These are phyloP conservation scores for Anastatus disparis DNA, from an alignment of 1,140 invertebrate species.

Conservation along the genomic window DNA sequence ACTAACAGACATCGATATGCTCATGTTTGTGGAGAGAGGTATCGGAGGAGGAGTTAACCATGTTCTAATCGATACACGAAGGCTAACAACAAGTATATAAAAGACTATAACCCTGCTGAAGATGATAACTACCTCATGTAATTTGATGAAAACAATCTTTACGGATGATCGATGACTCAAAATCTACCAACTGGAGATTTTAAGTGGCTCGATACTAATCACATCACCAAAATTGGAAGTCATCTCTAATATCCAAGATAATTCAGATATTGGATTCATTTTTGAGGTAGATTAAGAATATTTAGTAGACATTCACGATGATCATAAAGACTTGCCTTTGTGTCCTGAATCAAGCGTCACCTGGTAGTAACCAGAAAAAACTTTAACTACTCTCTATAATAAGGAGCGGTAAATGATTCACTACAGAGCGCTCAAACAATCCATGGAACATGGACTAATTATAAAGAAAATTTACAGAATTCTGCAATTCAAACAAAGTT, in stretches of 20 bases:
- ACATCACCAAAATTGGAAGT: slow-evolving; percentile 56
- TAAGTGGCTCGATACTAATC: slow-evolving; percentile 40
- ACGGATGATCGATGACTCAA: slow-evolving; percentile 66
- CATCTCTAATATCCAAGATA: slow-evolving; percentile 53
- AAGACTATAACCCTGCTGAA: slow-evolving; percentile 56
- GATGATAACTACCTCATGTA: slow-evolving; percentile 59
- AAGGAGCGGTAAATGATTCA: slow-evolving; percentile 63
- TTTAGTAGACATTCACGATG: too few species aligned
- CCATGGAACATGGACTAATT: slow-evolving; percentile 52
- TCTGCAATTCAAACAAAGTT: slow-evolving; percentile 57
- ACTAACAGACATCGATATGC: slow-evolving; percentile 55
- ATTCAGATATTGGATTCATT: slow-evolving; percentile 8
- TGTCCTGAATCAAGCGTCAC: too few species aligned
- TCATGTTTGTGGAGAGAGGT: slow-evolving; percentile 49
- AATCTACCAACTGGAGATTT: background rate
- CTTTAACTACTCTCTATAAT: slow-evolving; percentile 44
- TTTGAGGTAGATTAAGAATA: too few species aligned
- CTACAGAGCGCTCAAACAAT: slow-evolving; percentile 57
- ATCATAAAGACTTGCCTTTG: too few species aligned
- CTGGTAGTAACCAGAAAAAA: too few species aligned
- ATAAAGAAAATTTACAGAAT: slow-evolving; percentile 60
- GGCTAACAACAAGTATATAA: slow-evolving; percentile 52
- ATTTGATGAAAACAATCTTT: slow-evolving; percentile 69
- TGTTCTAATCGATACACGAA: slow-evolving; percentile 10
- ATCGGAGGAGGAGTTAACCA: slow-evolving; percentile 58